A percentile compares a stretch with the other conserved stretches of the same genome.
Conservation (phyloP, 2,797 vertebrate genomes). For the Tokudaia muenninki region DNA sequence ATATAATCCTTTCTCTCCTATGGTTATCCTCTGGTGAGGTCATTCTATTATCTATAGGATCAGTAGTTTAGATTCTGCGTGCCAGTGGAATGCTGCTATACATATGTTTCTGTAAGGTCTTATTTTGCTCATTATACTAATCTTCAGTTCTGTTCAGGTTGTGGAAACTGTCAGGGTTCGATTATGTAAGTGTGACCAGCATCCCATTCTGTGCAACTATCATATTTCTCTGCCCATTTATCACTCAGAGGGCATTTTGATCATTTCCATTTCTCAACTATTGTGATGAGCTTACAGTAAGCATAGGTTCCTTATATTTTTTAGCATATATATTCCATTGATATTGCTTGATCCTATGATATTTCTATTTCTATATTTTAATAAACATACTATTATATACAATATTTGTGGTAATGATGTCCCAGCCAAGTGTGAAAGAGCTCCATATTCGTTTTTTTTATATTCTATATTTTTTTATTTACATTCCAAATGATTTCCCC, state of each 20-base stretch:
- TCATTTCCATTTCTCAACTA: background rate
- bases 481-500: no score
- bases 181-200: background rate
- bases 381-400: no score
- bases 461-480: no score
- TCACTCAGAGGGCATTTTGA: background rate
- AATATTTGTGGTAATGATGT: no score
- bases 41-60: background rate
- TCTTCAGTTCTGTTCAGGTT: background rate
- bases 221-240: background rate
- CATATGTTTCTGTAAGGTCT: background rate
- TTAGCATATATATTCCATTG: background rate
- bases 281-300: background rate
- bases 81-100: fast-evolving
- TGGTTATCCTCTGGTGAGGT: background rate
- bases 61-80: background rate
- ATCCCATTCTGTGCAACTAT: background rate
- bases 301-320: background rate
- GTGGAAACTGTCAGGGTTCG: background rate
- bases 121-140: background rate
- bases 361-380: background rate
- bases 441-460: background rate
- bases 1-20: fast-evolving
- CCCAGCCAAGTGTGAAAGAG: no score
- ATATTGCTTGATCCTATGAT: background rate